phyloP scores from a whole-genome alignment of 2,888 invertebrate species.

The Drosophila prostipennis region DNA sequence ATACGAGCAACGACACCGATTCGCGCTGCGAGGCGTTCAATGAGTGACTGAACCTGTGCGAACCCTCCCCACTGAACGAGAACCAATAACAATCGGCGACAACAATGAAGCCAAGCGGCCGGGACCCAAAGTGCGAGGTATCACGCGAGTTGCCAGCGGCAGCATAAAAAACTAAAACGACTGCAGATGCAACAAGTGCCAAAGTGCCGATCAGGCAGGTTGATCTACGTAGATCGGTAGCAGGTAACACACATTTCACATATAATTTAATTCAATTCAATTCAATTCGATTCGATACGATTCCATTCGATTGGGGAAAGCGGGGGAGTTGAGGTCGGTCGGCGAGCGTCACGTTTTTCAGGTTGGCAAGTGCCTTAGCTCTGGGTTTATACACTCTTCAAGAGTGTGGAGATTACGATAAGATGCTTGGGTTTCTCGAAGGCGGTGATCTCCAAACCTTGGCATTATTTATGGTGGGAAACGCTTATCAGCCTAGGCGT shows the following conservation, averaged over 20 bases:
- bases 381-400: background rate
- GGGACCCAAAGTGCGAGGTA: conserved; percentile 46
- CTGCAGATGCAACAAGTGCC: conserved; percentile 53
- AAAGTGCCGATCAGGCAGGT: conserved; percentile 67
- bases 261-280: conserved; percentile 29
- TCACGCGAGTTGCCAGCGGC: conserved; percentile 70
- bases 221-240: conserved; percentile 17
- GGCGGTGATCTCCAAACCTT: conserved; percentile 7
- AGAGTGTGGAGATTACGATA: conserved; percentile 13
- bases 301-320: background rate
- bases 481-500: conserved; percentile 2
- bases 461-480: conserved; percentile 7
- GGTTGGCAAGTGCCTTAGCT: conserved; percentile 12
- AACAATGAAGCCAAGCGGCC: conserved; percentile 8
- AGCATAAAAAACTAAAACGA: conserved; percentile 54
- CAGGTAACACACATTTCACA: conserved; percentile 18
- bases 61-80: conserved; percentile 56
- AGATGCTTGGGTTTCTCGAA: conserved; percentile 4
- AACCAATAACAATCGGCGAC: conserved; percentile 42
- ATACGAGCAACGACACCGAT: conserved; percentile 44
- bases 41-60: conserved; percentile 64
- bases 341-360: conserved; percentile 43
- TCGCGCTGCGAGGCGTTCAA: conserved; percentile 61
- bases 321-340: conserved; percentile 33
- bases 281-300: conserved; percentile 22